Base-by-base conservation (phyloP, 2,113 vertebrate genomes). In the Falco punctatus region DNA sequence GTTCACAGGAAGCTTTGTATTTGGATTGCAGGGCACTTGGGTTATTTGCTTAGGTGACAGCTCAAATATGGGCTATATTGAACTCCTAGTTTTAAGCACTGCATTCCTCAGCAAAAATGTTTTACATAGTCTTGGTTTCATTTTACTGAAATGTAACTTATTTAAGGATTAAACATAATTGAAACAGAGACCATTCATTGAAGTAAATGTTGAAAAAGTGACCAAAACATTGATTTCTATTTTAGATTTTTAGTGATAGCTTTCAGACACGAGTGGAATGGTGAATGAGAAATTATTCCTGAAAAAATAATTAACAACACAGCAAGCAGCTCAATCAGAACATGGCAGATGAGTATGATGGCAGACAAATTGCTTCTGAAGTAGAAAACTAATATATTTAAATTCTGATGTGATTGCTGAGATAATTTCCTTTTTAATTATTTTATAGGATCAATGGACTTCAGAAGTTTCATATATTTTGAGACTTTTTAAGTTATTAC, bases 21-120 rank as follows among this genome's bases (percentile, higher is more conserved):
- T 55, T 0, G 0, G 57, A 3, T 24, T 65, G 13, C 8, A 30
- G 42, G 4, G 8, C 38, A 27, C 11, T 8, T 69, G 11, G 54
- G 8, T 33, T 69, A 27, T 61, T 75, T 65, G 24, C 6, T 83
- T 58, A 61, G 28, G 19, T 70, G 49, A 11, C 27, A 58, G 21
- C 16, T 83, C 49, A 80, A n/a, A 69, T 24, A 35, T 14, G 33
- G 11, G 6, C 32, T 86, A 12, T 24, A 12, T 20, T 49, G 27
- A 65, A 26, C 23, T 48, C 33, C 28, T 64, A 9, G 13, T 51
- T 74, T 81, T 81, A 67, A 79, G 13, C 9, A 48, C 5, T 5
- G 15, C 13, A 15, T 69, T 75, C 16, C 24, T 85, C 15, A 22
- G 9, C 44, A 11, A 75, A 70, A 65, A 52, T 23, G 1, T 30